Conservation (phyloP, 2,888 invertebrate species). For the Augochlorella aurata region DNA sequence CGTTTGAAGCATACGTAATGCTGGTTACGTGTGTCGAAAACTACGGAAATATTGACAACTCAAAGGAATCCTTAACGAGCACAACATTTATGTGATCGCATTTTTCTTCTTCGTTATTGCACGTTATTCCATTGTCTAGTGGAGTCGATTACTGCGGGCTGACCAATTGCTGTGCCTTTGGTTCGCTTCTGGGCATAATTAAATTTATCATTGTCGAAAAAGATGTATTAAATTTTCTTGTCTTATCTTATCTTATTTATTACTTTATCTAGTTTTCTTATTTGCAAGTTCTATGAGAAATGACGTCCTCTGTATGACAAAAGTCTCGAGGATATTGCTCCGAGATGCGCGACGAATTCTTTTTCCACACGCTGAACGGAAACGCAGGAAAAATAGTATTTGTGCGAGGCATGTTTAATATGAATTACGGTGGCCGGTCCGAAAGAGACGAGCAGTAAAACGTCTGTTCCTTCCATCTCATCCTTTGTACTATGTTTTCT, state of each 20-base stretch:
- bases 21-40: background rate
- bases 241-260: too few species aligned
- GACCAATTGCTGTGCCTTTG: too few species aligned
- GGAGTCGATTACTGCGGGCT: too few species aligned
- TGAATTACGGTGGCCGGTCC: background rate
- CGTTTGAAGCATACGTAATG: slow-evolving; percentile 26
- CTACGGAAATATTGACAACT: background rate
- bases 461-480: background rate
- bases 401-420: background rate
- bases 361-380: background rate
- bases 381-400: background rate
- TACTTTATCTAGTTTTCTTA: too few species aligned
- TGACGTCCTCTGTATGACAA: too few species aligned
- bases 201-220: too few species aligned
- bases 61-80: background rate
- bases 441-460: background rate
- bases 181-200: too few species aligned
- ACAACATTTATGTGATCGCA: background rate
- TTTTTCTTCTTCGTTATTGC: background rate
- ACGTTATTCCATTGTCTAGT: background rate
- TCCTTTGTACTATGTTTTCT: background rate
- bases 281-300: too few species aligned
- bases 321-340: too few species aligned
- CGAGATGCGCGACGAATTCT: background rate
- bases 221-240: too few species aligned